phyloP scores from a whole-genome alignment of 2,113 vertebrate species.

The Cnemophilus loriae region DNA sequence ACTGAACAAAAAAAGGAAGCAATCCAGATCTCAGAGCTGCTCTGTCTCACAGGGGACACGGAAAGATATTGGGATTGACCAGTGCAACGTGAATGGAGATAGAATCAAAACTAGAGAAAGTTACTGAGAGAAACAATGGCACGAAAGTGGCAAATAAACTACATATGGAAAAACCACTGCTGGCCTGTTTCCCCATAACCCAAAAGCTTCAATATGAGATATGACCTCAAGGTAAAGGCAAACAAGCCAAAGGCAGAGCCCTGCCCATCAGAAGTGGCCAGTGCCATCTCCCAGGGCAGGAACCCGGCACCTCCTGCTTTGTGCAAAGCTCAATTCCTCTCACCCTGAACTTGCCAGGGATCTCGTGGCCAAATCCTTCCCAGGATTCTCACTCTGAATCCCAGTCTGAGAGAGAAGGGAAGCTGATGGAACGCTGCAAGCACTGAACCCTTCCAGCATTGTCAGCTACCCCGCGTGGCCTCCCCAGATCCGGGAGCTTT shows the following conservation, averaged over 20 bases:
- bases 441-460: not conserved
- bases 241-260: not conserved
- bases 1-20: not conserved
- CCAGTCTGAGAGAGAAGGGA: not conserved
- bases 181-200: not conserved
- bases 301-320: not conserved
- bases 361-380: not conserved
- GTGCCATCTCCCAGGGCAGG: not conserved
- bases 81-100: not conserved
- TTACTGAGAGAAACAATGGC: not conserved
- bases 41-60: not conserved
- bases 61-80: not conserved
- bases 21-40: not conserved
- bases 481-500: slow-evolving; percentile 21
- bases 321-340: not conserved
- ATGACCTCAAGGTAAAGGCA: not conserved
- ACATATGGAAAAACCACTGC: rapidly evolving
- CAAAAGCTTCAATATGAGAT: not conserved
- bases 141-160: not conserved
- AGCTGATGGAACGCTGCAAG: slow-evolving; percentile 12
- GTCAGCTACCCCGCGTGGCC: slow-evolving; percentile 27
- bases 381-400: not conserved
- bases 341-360: not conserved
- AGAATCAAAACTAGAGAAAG: not conserved
- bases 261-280: not conserved